phyloP scores from a whole-genome alignment of 2,113 vertebrate species.

The Tyrannus savana region DNA sequence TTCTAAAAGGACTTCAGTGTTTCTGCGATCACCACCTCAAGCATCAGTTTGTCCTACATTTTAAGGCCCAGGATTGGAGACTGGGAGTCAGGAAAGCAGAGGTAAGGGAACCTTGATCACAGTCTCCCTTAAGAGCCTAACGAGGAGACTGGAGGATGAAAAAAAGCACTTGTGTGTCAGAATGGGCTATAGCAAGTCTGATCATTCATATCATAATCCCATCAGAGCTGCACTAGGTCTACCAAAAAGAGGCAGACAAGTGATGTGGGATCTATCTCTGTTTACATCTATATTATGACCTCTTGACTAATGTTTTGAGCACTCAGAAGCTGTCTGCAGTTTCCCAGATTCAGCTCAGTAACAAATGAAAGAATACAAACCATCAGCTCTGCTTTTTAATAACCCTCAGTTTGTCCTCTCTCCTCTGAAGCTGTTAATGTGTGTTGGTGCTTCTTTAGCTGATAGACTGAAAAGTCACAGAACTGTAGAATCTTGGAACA shows the following conservation, averaged over 20 bases:
- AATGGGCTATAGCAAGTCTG: background rate
- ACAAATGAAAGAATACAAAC: background rate
- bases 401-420: background rate
- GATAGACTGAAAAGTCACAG: conserved; percentile 65
- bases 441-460: conserved; percentile 67
- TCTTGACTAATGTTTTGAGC: background rate
- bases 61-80: background rate
- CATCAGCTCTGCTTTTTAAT: background rate
- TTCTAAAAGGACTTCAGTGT: background rate
- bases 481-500: conserved; percentile 25
- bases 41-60: background rate
- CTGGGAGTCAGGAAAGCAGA: background rate
- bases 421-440: conserved; percentile 61
- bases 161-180: background rate
- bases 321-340: background rate
- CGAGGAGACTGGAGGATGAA: background rate
- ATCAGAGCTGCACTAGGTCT: background rate
- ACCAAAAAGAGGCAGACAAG: background rate
- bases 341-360: background rate
- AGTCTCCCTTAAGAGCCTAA: background rate
- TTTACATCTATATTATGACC: background rate
- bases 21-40: background rate
- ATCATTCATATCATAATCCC: background rate
- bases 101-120: background rate
- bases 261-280: background rate